A percentile compares a stretch with the other conserved stretches of the same genome.
Conservation (phyloP, 2,797 vertebrate genomes). For the Pseudochirops cupreus region DNA sequence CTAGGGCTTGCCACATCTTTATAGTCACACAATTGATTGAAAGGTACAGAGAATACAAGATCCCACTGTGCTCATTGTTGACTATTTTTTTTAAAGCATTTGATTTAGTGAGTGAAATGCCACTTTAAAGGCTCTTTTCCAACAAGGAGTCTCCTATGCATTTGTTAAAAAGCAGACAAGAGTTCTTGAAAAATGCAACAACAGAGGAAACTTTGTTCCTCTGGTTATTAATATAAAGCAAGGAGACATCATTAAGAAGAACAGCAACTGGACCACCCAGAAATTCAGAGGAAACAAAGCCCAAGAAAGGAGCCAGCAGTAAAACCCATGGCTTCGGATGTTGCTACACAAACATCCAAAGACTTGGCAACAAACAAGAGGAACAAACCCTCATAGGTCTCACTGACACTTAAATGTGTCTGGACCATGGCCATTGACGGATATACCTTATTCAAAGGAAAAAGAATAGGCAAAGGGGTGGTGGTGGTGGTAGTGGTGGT, state of each 20-base stretch:
- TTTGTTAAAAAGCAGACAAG: neutral
- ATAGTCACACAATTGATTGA: neutral
- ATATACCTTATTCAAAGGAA: neutral
- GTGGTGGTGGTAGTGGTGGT: no score
- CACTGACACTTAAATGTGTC: neutral
- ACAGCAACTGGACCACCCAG: neutral
- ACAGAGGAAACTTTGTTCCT: neutral
- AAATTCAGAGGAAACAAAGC: neutral
- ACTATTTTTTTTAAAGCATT: neutral
- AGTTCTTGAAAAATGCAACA: neutral
- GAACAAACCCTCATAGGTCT: neutral
- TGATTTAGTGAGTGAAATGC: constrained; percentile 3
- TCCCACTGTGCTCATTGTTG: neutral
- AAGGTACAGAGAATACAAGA: neutral
- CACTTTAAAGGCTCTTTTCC: neutral
- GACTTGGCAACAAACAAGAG: neutral
- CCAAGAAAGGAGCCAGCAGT: neutral
- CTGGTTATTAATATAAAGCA: neutral
- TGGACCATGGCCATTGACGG: neutral
- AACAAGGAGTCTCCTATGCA: neutral
- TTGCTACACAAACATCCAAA: neutral
- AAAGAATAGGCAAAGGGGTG: neutral
- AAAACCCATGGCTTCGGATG: neutral
- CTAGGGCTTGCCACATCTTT: neutral
- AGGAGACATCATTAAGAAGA: neutral